Percentiles rank a stretch among this genome's conserved stretches.
phyloP scores from a whole-genome alignment of 2,113 vertebrate species.

The Diphyllodes magnificus region DNA sequence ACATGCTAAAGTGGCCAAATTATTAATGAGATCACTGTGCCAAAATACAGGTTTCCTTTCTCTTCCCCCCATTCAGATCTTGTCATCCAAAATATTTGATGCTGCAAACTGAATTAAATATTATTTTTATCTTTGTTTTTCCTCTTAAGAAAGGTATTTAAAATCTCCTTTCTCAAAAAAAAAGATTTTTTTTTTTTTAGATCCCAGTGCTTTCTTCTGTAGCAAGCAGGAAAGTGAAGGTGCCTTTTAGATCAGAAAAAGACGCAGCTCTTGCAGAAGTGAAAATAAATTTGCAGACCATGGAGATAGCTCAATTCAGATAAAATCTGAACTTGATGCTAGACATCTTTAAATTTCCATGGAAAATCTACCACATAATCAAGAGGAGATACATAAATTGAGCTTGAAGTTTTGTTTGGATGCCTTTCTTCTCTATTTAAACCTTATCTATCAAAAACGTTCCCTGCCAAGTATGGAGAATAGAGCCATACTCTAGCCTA shows the following conservation, averaged over 20 bases:
- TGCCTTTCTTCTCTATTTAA: background rate
- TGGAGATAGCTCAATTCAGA: background rate
- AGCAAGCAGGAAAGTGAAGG: background rate
- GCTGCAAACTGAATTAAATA: background rate
- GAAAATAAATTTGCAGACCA: background rate
- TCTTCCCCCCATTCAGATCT: background rate
- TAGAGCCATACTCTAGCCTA: background rate
- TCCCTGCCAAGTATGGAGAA: background rate
- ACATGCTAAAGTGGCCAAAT: background rate
- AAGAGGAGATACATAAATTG: background rate
- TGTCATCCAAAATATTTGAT: background rate
- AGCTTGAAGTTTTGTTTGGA: background rate
- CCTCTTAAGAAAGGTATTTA: background rate
- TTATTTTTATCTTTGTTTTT: background rate
- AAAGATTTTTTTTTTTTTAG: background rate
- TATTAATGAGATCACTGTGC: background rate
- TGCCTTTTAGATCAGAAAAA: background rate
- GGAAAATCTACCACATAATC: background rate
- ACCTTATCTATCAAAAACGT: background rate
- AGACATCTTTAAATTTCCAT: background rate
- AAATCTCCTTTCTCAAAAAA: background rate
- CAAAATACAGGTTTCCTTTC: background rate
- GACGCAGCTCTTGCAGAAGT: background rate
- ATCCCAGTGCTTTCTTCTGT: background rate
- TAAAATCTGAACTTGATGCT: background rate